These are phyloP conservation scores for Macrotis lagotis DNA, from an alignment of 2,113 vertebrate species.

Conservation along the genomic window DNA sequence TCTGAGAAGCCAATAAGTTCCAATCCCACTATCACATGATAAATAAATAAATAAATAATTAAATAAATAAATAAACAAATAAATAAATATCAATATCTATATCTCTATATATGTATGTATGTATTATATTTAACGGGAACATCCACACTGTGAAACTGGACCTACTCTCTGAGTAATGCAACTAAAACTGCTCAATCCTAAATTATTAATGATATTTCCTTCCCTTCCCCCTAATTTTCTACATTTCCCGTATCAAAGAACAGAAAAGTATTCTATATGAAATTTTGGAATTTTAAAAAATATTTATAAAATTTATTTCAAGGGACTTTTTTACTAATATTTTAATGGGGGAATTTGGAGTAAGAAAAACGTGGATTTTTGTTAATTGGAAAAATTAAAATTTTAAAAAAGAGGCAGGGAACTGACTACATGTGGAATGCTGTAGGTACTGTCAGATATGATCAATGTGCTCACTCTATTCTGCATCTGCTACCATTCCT, in stretches of 20 bases:
- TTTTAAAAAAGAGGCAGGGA: no score
- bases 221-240: not conserved
- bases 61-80: no score
- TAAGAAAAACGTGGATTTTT: no score
- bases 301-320: not conserved
- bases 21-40: constrained; percentile 12
- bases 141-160: not conserved
- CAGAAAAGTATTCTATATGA: not conserved
- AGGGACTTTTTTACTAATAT: not conserved
- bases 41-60: no score
- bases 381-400: no score
- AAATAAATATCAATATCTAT: no score
- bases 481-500: not conserved
- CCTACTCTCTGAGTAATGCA: constrained; percentile 30
- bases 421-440: not conserved
- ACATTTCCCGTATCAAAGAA: not conserved
- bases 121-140: constrained; percentile 30
- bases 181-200: not conserved
- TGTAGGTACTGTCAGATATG: not conserved
- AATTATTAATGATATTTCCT: not conserved
- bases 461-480: not conserved
- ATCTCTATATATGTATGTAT: no score
- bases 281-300: not conserved
- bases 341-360: not conserved
- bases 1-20: constrained; percentile 58